Conservation (phyloP, 2,888 invertebrate genomes). For the Dolomedes plantarius region DNA sequence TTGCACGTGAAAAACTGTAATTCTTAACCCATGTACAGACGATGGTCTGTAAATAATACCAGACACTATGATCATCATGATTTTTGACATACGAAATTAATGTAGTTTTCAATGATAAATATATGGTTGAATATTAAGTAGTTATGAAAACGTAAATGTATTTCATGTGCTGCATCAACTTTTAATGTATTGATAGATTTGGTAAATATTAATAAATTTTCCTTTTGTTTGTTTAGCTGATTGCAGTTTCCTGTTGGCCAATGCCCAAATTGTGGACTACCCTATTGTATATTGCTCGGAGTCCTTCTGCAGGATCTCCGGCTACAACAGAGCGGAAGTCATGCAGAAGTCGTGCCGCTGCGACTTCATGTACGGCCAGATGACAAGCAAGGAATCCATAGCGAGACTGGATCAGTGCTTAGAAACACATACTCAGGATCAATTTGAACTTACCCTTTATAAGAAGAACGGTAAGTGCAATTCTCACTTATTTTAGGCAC, state of each 20-base stretch:
- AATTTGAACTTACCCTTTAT: constrained; percentile 99
- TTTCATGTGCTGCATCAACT: no score
- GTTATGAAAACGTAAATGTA: no score
- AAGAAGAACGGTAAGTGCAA: constrained; percentile 96
- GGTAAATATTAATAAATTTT: no score
- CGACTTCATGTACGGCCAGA: constrained; percentile 99
- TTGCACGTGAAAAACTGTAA: no score
- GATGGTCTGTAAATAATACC: no score
- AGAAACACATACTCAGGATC: constrained; percentile 97
- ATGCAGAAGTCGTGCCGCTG: constrained; percentile 80
- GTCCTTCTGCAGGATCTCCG: constrained; percentile 99
- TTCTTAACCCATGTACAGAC: no score
- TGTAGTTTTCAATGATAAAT: no score
- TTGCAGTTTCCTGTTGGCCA: constrained; percentile 99
- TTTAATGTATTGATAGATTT: no score
- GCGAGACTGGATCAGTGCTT: constrained; percentile 94
- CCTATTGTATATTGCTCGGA: constrained; percentile 99
- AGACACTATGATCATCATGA: no score
- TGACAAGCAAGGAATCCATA: constrained; percentile 97
- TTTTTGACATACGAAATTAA: no score
- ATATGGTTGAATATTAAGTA: no score
- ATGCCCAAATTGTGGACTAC: constrained; percentile 99
- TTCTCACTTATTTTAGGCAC: neutral
- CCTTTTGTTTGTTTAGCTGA: constrained; percentile 86
- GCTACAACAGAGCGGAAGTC: constrained; percentile 98